Percentiles rank a stretch among this genome's conserved stretches.
These are phyloP conservation scores for Dryas iulia DNA, from an alignment of 1,140 invertebrate species.

Conservation along the genomic window DNA sequence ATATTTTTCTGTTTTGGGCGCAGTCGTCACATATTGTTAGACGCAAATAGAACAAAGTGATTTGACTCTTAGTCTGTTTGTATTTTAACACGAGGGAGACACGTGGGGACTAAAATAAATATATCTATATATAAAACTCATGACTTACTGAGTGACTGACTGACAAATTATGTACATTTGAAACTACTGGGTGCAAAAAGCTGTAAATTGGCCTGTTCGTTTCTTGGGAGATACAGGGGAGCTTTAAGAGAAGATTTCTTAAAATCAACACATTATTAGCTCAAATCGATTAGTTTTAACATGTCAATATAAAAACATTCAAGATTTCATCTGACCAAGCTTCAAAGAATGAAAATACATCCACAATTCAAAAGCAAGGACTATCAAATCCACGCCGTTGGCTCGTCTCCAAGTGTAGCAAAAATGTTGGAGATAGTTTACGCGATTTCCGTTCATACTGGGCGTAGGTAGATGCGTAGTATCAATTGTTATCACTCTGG, in stretches of 20 bases:
- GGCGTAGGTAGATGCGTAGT: slow-evolving; percentile 48
- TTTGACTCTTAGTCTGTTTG: neutral
- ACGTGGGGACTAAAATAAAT: too few species aligned
- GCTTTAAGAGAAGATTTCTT: too few species aligned
- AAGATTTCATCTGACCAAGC: neutral
- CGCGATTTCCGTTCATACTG: slow-evolving; percentile 36
- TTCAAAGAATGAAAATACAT: neutral
- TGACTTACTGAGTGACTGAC: too few species aligned
- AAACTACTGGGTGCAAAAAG: too few species aligned
- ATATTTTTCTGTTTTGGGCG: neutral
- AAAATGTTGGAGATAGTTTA: slow-evolving; percentile 43
- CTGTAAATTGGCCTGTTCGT: too few species aligned
- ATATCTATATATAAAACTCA: too few species aligned
- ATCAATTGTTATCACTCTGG: slow-evolving; percentile 72
- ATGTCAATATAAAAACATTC: neutral
- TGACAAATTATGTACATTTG: too few species aligned
- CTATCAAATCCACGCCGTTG: slow-evolving; percentile 39
- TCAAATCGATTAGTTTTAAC: too few species aligned
- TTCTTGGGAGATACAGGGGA: too few species aligned
- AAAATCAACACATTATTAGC: too few species aligned
- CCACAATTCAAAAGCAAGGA: neutral
- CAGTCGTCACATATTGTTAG: neutral
- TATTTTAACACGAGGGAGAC: neutral
- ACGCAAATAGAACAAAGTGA: neutral
- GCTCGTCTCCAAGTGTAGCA: slow-evolving; percentile 56